Percentiles rank a stretch among this genome's conserved stretches.
phyloP scores from a whole-genome alignment of 1,140 invertebrate species.

The Brachionus sp. region DNA sequence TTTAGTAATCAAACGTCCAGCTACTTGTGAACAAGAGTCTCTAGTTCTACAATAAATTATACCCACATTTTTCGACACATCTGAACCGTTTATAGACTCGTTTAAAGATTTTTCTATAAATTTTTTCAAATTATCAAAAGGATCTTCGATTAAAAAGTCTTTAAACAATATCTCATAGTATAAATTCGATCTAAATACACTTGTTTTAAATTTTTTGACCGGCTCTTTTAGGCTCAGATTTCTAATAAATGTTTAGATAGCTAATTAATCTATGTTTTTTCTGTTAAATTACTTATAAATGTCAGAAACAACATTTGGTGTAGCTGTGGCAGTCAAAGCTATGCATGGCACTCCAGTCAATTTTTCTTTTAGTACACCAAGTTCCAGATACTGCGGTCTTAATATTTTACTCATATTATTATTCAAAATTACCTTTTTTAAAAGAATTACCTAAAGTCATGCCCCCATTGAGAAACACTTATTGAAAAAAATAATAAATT shows the following conservation, averaged over 20 bases:
- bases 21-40: conserved; percentile 67
- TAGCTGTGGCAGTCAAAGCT: conserved; percentile 88
- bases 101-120: conserved; percentile 64
- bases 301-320: conserved; percentile 48
- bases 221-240: conserved; percentile 63
- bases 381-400: conserved; percentile 40
- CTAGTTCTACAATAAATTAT: conserved; percentile 70
- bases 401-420: conserved; percentile 50
- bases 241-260: conserved; percentile 45
- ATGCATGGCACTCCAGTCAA: conserved; percentile 47
- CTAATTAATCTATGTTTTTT: background rate
- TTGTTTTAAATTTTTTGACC: conserved; percentile 64
- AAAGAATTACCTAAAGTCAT: conserved; percentile 35
- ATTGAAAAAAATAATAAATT: background rate
- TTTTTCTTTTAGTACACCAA: conserved; percentile 37
- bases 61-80: conserved; percentile 63
- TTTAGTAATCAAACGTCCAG: conserved; percentile 61
- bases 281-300: conserved; percentile 24
- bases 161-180: conserved; percentile 74
- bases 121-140: conserved; percentile 70
- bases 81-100: conserved; percentile 50
- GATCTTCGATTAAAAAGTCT: conserved; percentile 70
- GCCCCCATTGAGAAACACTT: conserved; percentile 46
- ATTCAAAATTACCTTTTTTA: background rate
- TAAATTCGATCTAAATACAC: conserved; percentile 68